A percentile compares a stretch with the other conserved stretches of the same genome.
These are phyloP conservation scores for Perizoma flavofasciatum DNA, from an alignment of 2,888 invertebrate genomes.

Conservation along the genomic window DNA sequence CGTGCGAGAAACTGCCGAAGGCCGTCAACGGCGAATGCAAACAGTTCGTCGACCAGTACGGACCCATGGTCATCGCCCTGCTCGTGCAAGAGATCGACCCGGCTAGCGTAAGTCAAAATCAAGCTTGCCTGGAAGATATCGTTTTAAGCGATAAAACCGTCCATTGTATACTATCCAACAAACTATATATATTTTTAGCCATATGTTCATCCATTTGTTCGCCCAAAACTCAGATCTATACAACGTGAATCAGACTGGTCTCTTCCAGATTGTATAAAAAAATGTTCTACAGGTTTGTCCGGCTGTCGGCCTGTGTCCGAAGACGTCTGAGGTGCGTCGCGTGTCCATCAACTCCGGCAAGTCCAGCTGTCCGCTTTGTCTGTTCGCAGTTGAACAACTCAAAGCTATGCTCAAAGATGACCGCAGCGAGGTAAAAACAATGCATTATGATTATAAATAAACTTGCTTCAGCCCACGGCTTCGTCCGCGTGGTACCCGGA, in stretches of 20 bases:
- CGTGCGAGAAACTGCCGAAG: constrained; percentile 87
- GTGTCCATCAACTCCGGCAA: constrained; percentile 82
- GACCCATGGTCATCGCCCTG: constrained; percentile 90
- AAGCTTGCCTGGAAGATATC: too few relatives aligned
- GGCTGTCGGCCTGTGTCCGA: constrained; percentile 87
- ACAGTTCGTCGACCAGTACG: constrained; percentile 91
- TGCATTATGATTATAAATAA: too few relatives aligned
- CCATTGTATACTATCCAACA: too few relatives aligned
- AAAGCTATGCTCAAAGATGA: constrained; percentile 88
- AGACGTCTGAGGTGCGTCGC: constrained; percentile 72
- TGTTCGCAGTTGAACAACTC: constrained; percentile 91
- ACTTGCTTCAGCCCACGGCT: too few relatives aligned
- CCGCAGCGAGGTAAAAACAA: constrained; percentile 86
- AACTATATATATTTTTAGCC: too few relatives aligned
- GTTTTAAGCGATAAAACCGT: too few relatives aligned
- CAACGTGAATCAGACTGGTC: too few relatives aligned
- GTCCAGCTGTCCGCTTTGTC: constrained; percentile 92
- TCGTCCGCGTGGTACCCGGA: too few relatives aligned
- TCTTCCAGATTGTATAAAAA: too few relatives aligned
- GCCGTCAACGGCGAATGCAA: constrained; percentile 86
- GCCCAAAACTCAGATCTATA: too few relatives aligned
- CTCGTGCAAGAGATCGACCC: constrained; percentile 92
- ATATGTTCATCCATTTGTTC: too few relatives aligned
- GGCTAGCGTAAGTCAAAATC: constrained; percentile 79
- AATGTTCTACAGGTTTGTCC: constrained; percentile 86